Base-by-base conservation (phyloP, 2,888 invertebrate species). In the Steinernema carpocapsae region DNA sequence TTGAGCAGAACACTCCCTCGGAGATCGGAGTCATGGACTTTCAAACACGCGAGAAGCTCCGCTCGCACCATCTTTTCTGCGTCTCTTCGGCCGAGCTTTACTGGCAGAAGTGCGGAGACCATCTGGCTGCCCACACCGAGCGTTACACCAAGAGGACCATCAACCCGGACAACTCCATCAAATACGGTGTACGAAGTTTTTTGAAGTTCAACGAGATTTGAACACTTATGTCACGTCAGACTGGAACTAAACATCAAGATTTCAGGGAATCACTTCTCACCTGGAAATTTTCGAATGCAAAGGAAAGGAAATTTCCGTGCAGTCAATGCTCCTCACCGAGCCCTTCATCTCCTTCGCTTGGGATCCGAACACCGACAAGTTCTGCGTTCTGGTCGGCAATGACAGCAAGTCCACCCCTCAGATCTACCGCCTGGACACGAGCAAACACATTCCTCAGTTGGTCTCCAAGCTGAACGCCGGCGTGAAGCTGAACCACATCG, bases 261-360 rank as follows among this genome's bases (percentile, higher is more conserved):
- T 75, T 71, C 71, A 79, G 80, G 80, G 81, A 81, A 94, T 96
- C 92, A 95, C 95, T 85, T 96, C 94, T 89, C 97, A 97, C 88
- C 95, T 99, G 89, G 99, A 99, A 90, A 94, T 99, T 82, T 99
- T 99, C 91, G 95, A 97, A 87, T 95, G 99, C 93, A 91, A 95
- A 73, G 89, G 89, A 78, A 90, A 89, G 82, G 96, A 97, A 87
- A 94, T 97, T 82, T 97, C 99, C 0, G 96, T 99, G 0, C 97
- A 99, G 88, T 95, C 94, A 14, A 93, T 97, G 0, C 97, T 97
- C 89, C 93, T 95, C 78, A 95, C 97, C 88, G 91, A 90, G 78
- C 88, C 88, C 70, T 89, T 91, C 72, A 84, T 89, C 86, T 94
- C 95, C 0, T 97, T 99, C 87, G 95, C 95, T 0, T 99, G 97